phyloP scores from a whole-genome alignment of 2,888 invertebrate species.

The Lamellibrachia columna region DNA sequence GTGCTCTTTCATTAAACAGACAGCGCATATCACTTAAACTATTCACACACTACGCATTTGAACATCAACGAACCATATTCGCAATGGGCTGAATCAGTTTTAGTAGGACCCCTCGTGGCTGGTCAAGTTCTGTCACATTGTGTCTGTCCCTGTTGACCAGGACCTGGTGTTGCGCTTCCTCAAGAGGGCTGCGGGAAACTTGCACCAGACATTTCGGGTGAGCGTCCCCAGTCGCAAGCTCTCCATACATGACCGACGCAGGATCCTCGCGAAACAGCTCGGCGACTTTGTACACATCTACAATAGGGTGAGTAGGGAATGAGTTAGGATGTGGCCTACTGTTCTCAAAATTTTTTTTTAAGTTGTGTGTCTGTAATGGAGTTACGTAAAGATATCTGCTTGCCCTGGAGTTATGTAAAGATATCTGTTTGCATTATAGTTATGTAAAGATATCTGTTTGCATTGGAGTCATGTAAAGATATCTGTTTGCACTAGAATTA shows the following conservation, averaged over 20 bases:
- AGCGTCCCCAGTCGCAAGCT: slow-evolving; percentile 63
- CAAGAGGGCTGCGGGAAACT: slow-evolving; percentile 64
- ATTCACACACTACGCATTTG: too few species aligned
- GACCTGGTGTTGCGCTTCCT: slow-evolving; percentile 65
- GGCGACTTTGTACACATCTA: slow-evolving; percentile 66
- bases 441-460: too few species aligned
- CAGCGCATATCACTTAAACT: too few species aligned
- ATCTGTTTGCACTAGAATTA: not conserved
- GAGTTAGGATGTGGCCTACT: too few species aligned
- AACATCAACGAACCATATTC: not conserved
- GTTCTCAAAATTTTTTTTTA: too few species aligned
- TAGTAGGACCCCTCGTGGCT: not conserved
- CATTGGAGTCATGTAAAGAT: too few species aligned
- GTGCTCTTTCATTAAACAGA: too few species aligned
- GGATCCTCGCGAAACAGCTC: slow-evolving; percentile 65
- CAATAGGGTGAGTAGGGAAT: slow-evolving; percentile 54
- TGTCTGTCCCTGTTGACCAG: slow-evolving; percentile 40
- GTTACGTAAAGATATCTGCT: too few species aligned
- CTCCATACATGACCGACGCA: slow-evolving; percentile 57
- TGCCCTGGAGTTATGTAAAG: too few species aligned
- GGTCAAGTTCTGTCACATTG: not conserved
- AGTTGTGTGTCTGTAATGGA: too few species aligned
- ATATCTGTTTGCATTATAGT: too few species aligned
- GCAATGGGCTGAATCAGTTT: not conserved
- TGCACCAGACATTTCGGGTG: slow-evolving; percentile 63